Conservation (phyloP, 1,140 invertebrate genomes). For the Vollenhovia emeryi region DNA sequence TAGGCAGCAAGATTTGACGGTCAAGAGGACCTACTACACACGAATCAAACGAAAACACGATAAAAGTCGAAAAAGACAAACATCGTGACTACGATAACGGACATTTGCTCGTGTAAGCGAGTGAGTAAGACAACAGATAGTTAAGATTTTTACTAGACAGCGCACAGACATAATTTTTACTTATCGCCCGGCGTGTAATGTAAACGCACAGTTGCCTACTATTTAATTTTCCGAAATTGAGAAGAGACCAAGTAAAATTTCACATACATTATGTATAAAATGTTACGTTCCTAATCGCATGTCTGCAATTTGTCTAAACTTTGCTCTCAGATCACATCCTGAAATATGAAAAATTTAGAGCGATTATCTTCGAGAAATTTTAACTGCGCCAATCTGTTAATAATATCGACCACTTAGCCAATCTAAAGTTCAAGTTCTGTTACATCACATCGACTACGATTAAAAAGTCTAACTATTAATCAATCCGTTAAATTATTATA, state of each 20-base stretch:
- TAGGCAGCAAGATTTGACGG: conserved; percentile 36
- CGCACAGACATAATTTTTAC: conserved; percentile 31
- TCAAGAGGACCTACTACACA: conserved; percentile 25
- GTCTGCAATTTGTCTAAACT: conserved; percentile 13
- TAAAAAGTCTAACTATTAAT: background rate
- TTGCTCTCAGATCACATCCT: background rate
- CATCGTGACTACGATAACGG: conserved; percentile 31
- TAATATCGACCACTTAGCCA: background rate
- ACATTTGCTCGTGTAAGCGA: background rate
- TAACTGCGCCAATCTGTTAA: background rate
- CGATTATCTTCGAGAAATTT: background rate
- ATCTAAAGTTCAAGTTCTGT: background rate
- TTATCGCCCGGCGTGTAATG: background rate
- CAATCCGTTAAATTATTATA: conserved; percentile 2
- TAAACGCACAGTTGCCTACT: background rate
- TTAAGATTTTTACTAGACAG: conserved; percentile 29
- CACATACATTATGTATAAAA: background rate
- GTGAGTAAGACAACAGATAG: conserved; percentile 1
- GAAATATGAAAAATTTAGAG: background rate
- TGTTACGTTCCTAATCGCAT: background rate
- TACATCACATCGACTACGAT: background rate
- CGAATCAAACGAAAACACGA: conserved; percentile 34
- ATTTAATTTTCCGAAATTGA: background rate
- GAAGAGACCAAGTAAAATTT: background rate
- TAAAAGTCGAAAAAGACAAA: conserved; percentile 33